These are phyloP conservation scores for Camponotus vicinus DNA, from an alignment of 1,140 invertebrate species.

Conservation along the genomic window DNA sequence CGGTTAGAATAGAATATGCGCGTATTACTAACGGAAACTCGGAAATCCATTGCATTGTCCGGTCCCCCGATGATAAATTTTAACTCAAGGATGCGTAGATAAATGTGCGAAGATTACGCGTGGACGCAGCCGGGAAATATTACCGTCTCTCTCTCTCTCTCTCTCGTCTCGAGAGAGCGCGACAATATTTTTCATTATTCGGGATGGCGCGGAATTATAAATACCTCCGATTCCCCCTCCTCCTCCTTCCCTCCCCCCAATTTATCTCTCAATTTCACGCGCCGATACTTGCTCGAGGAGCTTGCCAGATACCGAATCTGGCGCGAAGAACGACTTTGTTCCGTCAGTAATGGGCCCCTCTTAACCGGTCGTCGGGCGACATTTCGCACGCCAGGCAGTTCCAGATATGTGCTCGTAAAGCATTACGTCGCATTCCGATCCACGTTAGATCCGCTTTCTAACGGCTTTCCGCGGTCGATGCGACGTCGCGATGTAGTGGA, in stretches of 20 bases:
- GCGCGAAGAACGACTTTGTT: slow-evolving; percentile 17
- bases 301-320: neutral
- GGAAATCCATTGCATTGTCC: slow-evolving; percentile 27
- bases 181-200: too few species aligned
- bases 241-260: too few species aligned
- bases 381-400: neutral
- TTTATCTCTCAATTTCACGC: slow-evolving; percentile 7
- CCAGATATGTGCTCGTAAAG: neutral
- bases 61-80: slow-evolving; percentile 10
- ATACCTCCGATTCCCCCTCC: neutral
- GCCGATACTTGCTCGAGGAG: neutral
- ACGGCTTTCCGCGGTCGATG: slow-evolving; percentile 31
- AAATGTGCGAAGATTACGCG: neutral
- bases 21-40: slow-evolving; percentile 10
- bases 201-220: neutral
- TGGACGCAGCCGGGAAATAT: neutral
- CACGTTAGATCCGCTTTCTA: slow-evolving; percentile 50
- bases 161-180: neutral
- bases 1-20: slow-evolving; percentile 23
- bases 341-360: neutral
- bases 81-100: slow-evolving; percentile 3
- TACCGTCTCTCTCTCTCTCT: too few species aligned
- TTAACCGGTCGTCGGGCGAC: neutral
- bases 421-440: slow-evolving; percentile 41
- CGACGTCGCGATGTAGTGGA: neutral